These are phyloP conservation scores for Pseudolaguvia tuberculata DNA, from an alignment of 2,113 vertebrate species.

Conservation along the genomic window DNA sequence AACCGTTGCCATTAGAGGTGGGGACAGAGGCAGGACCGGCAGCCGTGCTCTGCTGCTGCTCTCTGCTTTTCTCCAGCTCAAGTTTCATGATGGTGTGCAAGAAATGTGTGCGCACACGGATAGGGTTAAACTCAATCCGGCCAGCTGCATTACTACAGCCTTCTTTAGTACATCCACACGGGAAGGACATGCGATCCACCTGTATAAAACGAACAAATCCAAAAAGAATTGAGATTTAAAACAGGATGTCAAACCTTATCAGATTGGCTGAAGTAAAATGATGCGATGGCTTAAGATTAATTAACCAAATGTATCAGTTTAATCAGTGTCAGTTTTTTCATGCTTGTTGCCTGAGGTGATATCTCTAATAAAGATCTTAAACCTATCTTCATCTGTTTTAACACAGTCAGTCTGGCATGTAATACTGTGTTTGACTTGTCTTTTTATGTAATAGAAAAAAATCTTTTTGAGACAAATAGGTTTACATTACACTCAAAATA, in stretches of 20 bases:
- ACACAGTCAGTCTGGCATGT: conserved; percentile 22
- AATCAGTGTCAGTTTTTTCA: conserved; percentile 8
- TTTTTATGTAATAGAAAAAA: background rate
- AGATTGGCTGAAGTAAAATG: background rate
- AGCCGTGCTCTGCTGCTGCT: conserved; percentile 72
- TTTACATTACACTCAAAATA: background rate
- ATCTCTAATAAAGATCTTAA: conserved; percentile 26
- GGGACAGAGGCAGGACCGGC: background rate
- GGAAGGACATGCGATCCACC: conserved; percentile 99
- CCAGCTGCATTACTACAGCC: conserved; percentile 96
- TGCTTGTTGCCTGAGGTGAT: conserved; percentile 13
- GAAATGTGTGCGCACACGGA: conserved; percentile 98
- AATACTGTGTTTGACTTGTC: background rate
- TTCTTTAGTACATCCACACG: conserved; percentile 95
- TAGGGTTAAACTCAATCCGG: conserved; percentile 96
- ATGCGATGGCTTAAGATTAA: conserved; percentile 10
- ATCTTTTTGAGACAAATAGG: background rate
- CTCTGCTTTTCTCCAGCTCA: conserved; percentile 92
- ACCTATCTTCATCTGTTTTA: conserved; percentile 25
- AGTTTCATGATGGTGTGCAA: conserved; percentile 99
- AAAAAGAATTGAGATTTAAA: background rate
- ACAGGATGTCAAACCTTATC: background rate
- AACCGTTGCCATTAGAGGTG: conserved; percentile 75
- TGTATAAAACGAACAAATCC: conserved; percentile 49
- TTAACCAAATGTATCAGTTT: conserved; percentile 18